Percentiles rank a stretch among this genome's conserved stretches.
These are phyloP conservation scores for Centruroides vittatus DNA, from an alignment of 1,140 invertebrate species.

Conservation along the genomic window DNA sequence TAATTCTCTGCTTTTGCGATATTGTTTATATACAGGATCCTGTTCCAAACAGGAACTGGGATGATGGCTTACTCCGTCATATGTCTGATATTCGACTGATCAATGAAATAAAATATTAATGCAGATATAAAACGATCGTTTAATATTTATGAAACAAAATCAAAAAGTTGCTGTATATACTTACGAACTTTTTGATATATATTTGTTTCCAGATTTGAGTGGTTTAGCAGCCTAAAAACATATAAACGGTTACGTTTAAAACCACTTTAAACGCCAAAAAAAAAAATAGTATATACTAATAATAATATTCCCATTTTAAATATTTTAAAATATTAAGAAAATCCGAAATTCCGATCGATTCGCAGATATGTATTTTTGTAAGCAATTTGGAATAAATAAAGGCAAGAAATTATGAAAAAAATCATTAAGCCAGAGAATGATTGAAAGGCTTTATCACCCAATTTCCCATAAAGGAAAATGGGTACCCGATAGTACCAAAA, in stretches of 20 bases:
- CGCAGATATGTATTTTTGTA: no score
- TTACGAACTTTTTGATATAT: slow-evolving; percentile 16
- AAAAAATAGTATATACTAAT: no score
- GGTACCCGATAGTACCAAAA: not conserved
- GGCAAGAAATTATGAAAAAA: no score
- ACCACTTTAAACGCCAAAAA: no score
- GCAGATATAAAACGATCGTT: not conserved
- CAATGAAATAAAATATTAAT: not conserved
- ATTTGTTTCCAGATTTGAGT: slow-evolving; percentile 12
- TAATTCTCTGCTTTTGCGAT: no score
- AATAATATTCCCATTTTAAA: no score
- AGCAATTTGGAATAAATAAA: no score
- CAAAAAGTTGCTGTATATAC: not conserved
- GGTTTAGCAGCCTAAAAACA: slow-evolving; percentile 9
- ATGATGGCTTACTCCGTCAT: slow-evolving; percentile 1
- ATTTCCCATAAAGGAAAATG: not conserved
- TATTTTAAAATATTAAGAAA: no score
- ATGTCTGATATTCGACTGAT: slow-evolving; percentile 14
- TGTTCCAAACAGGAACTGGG: not conserved
- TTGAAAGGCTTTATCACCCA: not conserved
- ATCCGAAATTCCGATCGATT: no score
- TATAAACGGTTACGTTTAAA: no score
- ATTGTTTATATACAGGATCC: not conserved
- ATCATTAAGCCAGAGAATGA: no score
- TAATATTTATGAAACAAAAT: not conserved